These are phyloP conservation scores for Parasteatoda tepidariorum DNA, from an alignment of 1,140 invertebrate species.

Conservation along the genomic window DNA sequence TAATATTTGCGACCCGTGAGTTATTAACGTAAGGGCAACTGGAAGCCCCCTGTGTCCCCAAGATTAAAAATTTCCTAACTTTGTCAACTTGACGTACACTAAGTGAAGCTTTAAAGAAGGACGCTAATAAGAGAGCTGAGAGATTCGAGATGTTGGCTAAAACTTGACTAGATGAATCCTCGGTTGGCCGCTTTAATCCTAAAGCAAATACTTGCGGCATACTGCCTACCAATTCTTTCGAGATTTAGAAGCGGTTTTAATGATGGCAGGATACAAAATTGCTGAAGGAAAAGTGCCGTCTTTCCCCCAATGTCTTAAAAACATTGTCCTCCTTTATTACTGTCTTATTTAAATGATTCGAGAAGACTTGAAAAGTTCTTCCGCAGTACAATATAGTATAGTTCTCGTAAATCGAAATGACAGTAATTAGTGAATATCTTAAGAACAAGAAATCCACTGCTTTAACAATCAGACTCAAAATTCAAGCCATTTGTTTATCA, in stretches of 20 bases:
- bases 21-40: constrained; percentile 41
- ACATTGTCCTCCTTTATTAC: constrained; percentile 43
- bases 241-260: constrained; percentile 17
- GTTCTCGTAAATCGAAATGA: neutral
- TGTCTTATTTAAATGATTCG: neutral
- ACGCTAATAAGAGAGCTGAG: constrained; percentile 48
- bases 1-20: constrained; percentile 43
- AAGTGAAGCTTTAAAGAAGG: constrained; percentile 50
- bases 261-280: constrained; percentile 50
- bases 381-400: neutral
- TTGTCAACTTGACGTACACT: constrained; percentile 39
- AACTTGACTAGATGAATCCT: constrained; percentile 44
- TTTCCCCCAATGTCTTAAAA: constrained; percentile 21
- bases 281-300: constrained; percentile 1
- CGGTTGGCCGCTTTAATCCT: constrained; percentile 55
- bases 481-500: neutral
- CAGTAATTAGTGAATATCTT: neutral
- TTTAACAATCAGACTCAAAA: neutral
- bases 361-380: neutral
- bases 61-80: constrained; percentile 61
- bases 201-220: constrained; percentile 35
- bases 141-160: constrained; percentile 27
- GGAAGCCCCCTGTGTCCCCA: constrained; percentile 18
- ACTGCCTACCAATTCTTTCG: neutral
- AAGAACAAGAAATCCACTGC: neutral